Conservation (phyloP, 2,797 vertebrate genomes). For the Oreochromis grahami region DNA sequence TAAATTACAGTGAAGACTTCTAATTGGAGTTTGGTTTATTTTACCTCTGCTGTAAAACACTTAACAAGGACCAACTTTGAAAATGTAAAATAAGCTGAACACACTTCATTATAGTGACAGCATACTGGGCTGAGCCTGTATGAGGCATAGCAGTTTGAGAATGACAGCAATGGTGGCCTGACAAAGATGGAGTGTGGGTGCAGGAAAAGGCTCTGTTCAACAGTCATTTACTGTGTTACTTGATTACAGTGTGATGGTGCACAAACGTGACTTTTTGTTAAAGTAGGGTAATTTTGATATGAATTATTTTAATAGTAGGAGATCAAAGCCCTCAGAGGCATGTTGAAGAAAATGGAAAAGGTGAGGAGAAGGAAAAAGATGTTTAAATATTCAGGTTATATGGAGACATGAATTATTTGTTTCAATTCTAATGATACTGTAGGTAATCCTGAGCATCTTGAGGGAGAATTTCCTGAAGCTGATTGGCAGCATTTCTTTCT, state of each 20-base stretch:
- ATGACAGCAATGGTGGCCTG: background rate
- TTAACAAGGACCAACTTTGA: background rate
- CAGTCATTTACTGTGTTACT: background rate
- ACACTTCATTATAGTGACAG: background rate
- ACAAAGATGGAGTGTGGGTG: background rate
- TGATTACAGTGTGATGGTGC: background rate
- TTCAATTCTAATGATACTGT: conserved; percentile 34
- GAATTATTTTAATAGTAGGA: background rate
- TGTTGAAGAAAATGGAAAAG: background rate
- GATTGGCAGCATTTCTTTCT: background rate
- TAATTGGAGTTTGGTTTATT: background rate
- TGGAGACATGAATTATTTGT: conserved; percentile 29
- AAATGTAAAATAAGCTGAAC: background rate
- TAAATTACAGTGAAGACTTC: background rate
- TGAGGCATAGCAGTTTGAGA: background rate
- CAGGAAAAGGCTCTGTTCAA: background rate
- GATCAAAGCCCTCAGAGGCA: background rate
- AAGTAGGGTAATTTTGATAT: background rate
- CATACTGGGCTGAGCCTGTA: background rate
- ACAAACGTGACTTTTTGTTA: background rate
- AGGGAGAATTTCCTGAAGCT: conserved; percentile 7
- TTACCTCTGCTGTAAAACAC: background rate
- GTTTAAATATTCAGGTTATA: conserved; percentile 6
- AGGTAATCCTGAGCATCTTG: conserved; percentile 7
- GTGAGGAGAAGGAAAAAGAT: background rate